Conservation (phyloP, 2,888 invertebrate species). For the Smittia sp. region DNA sequence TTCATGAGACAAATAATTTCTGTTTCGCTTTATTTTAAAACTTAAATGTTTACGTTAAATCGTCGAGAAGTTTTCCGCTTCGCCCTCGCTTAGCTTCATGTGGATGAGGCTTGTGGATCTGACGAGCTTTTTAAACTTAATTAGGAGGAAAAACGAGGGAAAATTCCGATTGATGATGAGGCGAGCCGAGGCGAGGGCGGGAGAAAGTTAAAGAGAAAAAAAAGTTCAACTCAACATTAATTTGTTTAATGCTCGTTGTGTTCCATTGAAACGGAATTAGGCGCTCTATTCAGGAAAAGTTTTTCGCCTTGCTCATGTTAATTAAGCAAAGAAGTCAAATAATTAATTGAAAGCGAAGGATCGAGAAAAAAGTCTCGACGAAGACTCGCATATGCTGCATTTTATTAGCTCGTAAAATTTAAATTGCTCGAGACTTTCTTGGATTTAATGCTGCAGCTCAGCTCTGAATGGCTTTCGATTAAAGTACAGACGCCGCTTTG, state of each 20-base stretch:
- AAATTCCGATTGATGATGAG: background rate
- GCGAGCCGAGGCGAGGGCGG: background rate
- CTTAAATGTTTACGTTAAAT: constrained; percentile 15
- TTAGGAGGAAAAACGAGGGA: constrained; percentile 24
- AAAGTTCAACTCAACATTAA: constrained; percentile 36
- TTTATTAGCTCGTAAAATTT: too few species aligned
- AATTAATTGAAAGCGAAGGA: too few species aligned
- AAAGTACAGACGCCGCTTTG: too few species aligned
- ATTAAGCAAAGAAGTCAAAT: too few species aligned
- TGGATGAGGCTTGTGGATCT: background rate
- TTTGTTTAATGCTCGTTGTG: constrained; percentile 33
- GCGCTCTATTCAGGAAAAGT: constrained; percentile 19
- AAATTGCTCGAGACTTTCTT: too few species aligned
- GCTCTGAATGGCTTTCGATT: too few species aligned
- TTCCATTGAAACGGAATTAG: constrained; percentile 26
- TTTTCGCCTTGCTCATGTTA: background rate
- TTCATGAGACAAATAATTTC: constrained; percentile 5
- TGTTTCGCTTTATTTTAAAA: constrained; percentile 1
- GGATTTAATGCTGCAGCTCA: too few species aligned
- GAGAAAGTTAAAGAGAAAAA: constrained; percentile 1
- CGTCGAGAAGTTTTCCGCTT: background rate
- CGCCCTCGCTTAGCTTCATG: background rate
- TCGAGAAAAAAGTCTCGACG: too few species aligned
- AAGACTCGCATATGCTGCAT: too few species aligned
- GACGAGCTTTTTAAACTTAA: constrained; percentile 35